phyloP scores from a whole-genome alignment of 2,888 invertebrate species.

The Xylophagus ater region DNA sequence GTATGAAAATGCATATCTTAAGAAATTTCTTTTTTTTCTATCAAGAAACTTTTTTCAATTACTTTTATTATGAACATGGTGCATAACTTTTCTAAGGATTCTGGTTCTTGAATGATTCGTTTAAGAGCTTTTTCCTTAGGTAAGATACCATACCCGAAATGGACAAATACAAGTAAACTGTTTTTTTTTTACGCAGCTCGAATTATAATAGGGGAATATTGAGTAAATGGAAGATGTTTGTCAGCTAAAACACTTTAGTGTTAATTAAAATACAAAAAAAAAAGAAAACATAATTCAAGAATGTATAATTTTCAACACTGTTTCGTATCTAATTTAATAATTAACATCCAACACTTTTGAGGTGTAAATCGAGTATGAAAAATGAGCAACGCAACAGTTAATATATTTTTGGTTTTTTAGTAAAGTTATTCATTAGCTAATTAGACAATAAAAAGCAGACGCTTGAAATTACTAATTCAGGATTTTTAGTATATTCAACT shows the following conservation, averaged over 20 bases:
- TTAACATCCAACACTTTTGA: slow-evolving; percentile 22
- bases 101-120: slow-evolving; percentile 3
- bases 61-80: neutral
- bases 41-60: slow-evolving; percentile 7
- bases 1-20: slow-evolving; percentile 7
- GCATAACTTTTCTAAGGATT: neutral
- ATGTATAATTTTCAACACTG: slow-evolving; percentile 24
- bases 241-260: slow-evolving; percentile 19
- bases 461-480: slow-evolving; percentile 15
- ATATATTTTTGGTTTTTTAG: neutral
- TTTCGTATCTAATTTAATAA: slow-evolving; percentile 22
- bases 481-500: too few relatives aligned
- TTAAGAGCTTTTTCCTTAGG: neutral
- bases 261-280: slow-evolving; percentile 25
- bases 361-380: slow-evolving; percentile 20
- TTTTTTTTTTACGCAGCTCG: neutral
- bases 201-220: neutral
- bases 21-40: slow-evolving; percentile 5
- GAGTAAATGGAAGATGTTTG: neutral
- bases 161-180: neutral
- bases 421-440: slow-evolving; percentile 16
- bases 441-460: slow-evolving; percentile 15
- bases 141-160: neutral
- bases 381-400: slow-evolving; percentile 11
- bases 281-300: too few relatives aligned